These are phyloP conservation scores for Dioctria linearis DNA, from an alignment of 2,888 invertebrate species.

Conservation along the genomic window DNA sequence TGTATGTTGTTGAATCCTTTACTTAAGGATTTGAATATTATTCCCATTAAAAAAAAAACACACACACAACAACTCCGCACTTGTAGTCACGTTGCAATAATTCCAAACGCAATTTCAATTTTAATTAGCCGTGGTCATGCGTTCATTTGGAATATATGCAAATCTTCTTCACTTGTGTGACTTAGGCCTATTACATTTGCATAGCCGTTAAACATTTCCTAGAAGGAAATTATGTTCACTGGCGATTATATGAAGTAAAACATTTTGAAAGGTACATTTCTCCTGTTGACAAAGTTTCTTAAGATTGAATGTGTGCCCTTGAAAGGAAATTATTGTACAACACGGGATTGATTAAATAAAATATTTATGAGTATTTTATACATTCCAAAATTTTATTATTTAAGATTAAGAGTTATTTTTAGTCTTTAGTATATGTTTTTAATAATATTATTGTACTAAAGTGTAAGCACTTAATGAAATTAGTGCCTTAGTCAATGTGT, in stretches of 20 bases:
- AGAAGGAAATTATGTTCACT: not conserved
- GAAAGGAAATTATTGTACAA: not conserved
- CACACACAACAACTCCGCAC: not conserved
- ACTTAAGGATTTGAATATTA: constrained; percentile 20
- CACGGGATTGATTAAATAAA: too few relatives aligned
- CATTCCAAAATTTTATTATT: not conserved
- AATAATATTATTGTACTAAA: constrained; percentile 2
- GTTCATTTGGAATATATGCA: constrained; percentile 1
- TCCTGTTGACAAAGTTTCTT: not conserved
- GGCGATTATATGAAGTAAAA: too few relatives aligned
- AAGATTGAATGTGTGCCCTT: not conserved
- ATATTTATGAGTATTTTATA: not conserved
- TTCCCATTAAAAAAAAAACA: not conserved
- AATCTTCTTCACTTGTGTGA: constrained; percentile 9
- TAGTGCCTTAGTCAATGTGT: constrained; percentile 40
- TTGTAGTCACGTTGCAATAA: constrained; percentile 1
- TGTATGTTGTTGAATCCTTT: not conserved
- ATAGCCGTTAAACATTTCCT: constrained; percentile 24
- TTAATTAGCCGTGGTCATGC: constrained; percentile 29
- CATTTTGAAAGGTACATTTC: not conserved
- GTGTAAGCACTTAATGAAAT: constrained; percentile 4
- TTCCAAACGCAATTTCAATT: constrained; percentile 18
- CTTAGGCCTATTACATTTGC: constrained; percentile 7
- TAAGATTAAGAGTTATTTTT: not conserved
- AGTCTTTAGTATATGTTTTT: too few relatives aligned